Conservation (phyloP, 2,113 vertebrate genomes). For the Notothenia coriiceps region DNA sequence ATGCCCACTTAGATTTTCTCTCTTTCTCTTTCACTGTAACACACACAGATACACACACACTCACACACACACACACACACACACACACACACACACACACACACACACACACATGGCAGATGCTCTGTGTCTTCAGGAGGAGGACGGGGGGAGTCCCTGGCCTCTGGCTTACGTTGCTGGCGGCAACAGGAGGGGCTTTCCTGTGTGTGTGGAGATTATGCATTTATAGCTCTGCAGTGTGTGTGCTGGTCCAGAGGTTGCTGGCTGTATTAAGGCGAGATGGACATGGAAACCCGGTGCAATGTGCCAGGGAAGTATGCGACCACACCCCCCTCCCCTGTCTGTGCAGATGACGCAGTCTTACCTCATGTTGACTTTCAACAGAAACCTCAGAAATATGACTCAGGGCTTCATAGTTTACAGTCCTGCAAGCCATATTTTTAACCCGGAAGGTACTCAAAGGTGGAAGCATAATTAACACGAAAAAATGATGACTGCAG, state of each 20-base stretch:
- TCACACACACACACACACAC: constrained; percentile 28
- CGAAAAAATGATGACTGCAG: neutral
- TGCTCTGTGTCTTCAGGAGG: constrained; percentile 28
- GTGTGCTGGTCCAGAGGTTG: constrained; percentile 35
- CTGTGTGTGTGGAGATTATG: constrained; percentile 25
- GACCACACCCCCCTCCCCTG: constrained; percentile 35
- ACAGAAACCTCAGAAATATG: constrained; percentile 43
- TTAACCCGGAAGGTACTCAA: neutral
- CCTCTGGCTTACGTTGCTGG: constrained; percentile 49
- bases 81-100: constrained; percentile 14
- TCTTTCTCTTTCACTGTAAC: neutral
- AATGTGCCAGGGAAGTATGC: constrained; percentile 36
- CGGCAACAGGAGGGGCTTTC: constrained; percentile 61
- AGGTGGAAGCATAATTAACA: neutral
- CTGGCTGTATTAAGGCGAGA: constrained; percentile 41
- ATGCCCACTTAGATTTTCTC: neutral
- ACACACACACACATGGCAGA: constrained; percentile 52
- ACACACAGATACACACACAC: constrained; percentile 23
- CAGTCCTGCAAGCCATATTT: constrained; percentile 17
- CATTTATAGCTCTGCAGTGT: constrained; percentile 27
- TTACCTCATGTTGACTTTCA: constrained; percentile 58
- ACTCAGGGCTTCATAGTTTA: constrained; percentile 39
- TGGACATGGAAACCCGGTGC: constrained; percentile 52
- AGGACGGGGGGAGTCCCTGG: constrained; percentile 25
- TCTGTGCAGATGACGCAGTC: constrained; percentile 38